Base-by-base conservation (phyloP, 2,888 invertebrate species). In the Rhodophaea formosa region DNA sequence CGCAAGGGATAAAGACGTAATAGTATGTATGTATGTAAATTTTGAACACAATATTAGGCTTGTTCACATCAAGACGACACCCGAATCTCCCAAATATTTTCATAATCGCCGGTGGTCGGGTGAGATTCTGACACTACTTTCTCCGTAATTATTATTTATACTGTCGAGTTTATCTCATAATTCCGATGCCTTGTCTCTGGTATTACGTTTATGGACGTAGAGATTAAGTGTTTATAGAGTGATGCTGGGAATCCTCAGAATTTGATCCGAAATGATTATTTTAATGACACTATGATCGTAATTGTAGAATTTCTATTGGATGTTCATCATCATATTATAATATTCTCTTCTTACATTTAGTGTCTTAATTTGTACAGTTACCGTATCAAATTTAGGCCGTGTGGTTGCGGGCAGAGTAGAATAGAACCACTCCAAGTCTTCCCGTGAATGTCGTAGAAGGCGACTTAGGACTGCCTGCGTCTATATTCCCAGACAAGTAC, bases 81-180 rank as follows among this genome's bases (percentile, higher is more conserved):
- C n/a, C 5, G 35, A 35, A 51, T 16, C 35, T 35, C 17, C 62
- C 56, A 60, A 64, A 62, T 58, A 62, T 58, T 59, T 53, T 42
- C 54, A 57, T 61, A 59, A 59, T 52, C 56, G 63, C 62, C 61
- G 75, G 76, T 75, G 76, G 74, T 60, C 53, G 51, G 55, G 52
- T 67, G 73, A 62, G 66, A 71, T 75, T 77, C 71, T 80, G 81
- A 80, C 81, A 84, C 72, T 70, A 67, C 90, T 90, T 90, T 89
- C 88, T 74, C 89, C 82, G 58, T 86, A 86, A 88, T 88, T 88
- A 86, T 88, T 86, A 88, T 86, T 87, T 87, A 88, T 86, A 79
- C 71, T 77, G 71, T 75, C 75, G 75, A 75, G 76, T 82, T 79
- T 78, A 74, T 74, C 72, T 69, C 67, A 72, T 73, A 67, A 71